Conservation (phyloP, 2,797 vertebrate species). For the Pelodytes ibericus region DNA sequence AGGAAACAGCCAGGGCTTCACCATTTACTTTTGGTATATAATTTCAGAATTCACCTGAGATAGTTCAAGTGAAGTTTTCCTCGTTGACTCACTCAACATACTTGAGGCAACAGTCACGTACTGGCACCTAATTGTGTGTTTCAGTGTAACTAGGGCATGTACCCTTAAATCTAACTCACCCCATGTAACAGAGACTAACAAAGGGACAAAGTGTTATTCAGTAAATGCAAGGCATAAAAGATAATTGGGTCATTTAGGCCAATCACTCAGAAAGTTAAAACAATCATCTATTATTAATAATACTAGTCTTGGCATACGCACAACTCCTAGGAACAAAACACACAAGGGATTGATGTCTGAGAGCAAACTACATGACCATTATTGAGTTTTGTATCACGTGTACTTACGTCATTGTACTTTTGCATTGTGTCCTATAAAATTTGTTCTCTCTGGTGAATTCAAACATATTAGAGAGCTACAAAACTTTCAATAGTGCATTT, state of each 20-base stretch:
- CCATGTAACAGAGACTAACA: no score
- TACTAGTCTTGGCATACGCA: neutral
- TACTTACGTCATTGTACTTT: neutral
- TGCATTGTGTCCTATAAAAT: neutral
- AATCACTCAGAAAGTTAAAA: neutral
- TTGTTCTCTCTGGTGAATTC: neutral
- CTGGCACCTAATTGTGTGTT: no score
- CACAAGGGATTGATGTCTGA: neutral
- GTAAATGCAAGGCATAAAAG: neutral
- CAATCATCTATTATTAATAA: conserved; percentile 7
- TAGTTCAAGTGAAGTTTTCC: no score
- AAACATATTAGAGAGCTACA: neutral
- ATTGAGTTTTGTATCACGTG: neutral
- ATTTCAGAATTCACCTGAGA: no score
- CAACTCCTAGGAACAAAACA: neutral
- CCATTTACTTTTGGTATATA: no score
- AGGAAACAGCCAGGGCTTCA: no score
- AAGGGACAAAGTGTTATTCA: neutral
- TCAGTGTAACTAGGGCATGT: no score
- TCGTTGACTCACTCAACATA: no score
- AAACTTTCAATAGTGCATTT: neutral
- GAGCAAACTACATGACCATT: neutral
- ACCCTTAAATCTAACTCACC: no score
- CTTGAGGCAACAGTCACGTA: no score
- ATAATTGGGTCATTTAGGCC: neutral